Evolutionary conservation across 2,888 invertebrate species (phyloP), one percentile per base, ranked within the genome.

Genomic region (Ceraclea dissimilis): DNA sequence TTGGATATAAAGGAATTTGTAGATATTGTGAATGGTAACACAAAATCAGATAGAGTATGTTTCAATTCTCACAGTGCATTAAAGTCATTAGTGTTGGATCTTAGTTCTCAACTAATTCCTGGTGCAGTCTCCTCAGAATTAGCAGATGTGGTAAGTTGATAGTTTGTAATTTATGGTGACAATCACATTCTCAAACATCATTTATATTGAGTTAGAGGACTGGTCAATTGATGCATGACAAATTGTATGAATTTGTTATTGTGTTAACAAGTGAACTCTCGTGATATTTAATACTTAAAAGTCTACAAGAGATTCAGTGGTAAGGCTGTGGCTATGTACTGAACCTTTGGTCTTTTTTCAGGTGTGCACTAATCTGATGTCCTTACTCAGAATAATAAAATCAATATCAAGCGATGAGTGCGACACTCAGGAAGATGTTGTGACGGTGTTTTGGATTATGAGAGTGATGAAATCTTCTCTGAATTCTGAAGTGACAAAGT

Each of bases 401-500:
- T 70, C 75, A 54, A 66, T 81, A n/a, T 74, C 75, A 0, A 67
- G 69, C 21, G 58, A 63, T 1, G 63, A 71, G 1, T 65, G 65
- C 2, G 68, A 71, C 0, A n/a, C n/a, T n/a, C n/a, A n/a, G n/a
- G 66, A 63, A 64, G 66, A 68, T 0, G 19, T 33, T 44, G 69
- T 89, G 26, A 85, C 85, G 63, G 75, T 91, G 2, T 68, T 81
- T 22, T 92, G 91, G 91, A 73, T 93, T 22, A 68, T 89, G 6
- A 85, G 84, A 63, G 85, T 85, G 64, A 73, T 93, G 67, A 78
- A 88, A 49, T 85, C 83, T 66, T 82, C 88, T 60, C 81, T 91
- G 1, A 89, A 91, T 67, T 78, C 80, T 8, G 95, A 95, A 76
- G 80, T 93, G 0, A 82, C 87, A 13, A 83, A 85, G 65, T 79